Base-by-base conservation (phyloP, 2,888 invertebrate genomes). In the Acheta domesticus region DNA sequence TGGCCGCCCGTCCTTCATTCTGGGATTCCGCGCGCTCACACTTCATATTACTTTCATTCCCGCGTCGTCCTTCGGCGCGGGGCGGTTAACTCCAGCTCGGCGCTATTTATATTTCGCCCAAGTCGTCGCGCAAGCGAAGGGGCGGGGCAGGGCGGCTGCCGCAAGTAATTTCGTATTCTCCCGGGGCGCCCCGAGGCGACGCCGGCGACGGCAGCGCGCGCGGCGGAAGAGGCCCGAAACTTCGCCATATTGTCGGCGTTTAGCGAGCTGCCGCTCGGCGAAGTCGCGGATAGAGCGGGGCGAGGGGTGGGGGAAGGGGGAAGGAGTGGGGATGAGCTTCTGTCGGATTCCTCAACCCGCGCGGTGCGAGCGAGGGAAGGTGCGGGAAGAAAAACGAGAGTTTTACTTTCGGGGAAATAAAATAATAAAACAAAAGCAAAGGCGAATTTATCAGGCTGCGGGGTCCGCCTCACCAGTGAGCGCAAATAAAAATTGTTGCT, bases 111-210 rank as follows among this genome's bases (percentile, higher is more conserved):
- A 62, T 62, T 62, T 62, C 62, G n/a, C 16, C 12, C 62, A n/a
- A 62, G 62, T 62, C 62, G 16, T 62, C 62, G 62, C 1, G 62
- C 16, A 62, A 8, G 36, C 36, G 8, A 36, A 36, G 36, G 36
- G 36, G 36, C 5, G 36, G 36, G 36, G 36, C 36, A 36, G 36
- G 36, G 36, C 36, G 36, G 8, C 62, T 62, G 62, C 62, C 62
- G 62, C 62, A 62, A 62, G 62, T 62, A 62, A 62, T 62, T 62
- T n/a, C 62, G 62, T n/a, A 62, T 62, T 62, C 62, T 62, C 62
- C 62, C 16, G 62, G 62, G 62, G n/a, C n/a, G n/a, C n/a, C 62
- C 5, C n/a, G 16, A n/a, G 62, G 62, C n/a, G 62, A 12, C 62
- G 14, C 16, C n/a, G 62, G 62, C 36, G 36, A 36, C 36, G 36